These are phyloP conservation scores for Crocodylus rhombifer DNA, from an alignment of 2,797 vertebrate species.

Conservation along the genomic window DNA sequence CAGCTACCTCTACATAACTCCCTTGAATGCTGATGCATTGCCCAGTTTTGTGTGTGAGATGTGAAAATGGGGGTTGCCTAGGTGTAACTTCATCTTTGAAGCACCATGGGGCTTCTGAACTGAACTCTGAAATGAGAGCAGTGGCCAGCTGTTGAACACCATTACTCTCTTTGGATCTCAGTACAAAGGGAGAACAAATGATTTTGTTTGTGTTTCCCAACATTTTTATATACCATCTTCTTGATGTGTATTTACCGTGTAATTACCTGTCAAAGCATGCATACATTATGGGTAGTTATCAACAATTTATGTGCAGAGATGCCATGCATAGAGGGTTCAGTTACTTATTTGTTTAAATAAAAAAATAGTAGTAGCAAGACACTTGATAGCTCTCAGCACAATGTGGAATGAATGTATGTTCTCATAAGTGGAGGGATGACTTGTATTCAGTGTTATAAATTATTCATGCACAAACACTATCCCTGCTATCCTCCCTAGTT, in stretches of 20 bases:
- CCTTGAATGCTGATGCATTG: not conserved
- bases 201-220: not conserved
- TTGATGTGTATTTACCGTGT: not conserved
- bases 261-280: conserved; percentile 1
- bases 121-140: conserved; percentile 11
- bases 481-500: not conserved
- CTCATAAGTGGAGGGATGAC: not conserved
- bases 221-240: not conserved
- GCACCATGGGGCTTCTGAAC: not conserved
- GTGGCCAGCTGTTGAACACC: not conserved
- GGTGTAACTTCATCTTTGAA: not conserved
- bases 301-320: not conserved
- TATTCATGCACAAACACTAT: not conserved
- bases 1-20: not conserved
- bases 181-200: conserved; percentile 8
- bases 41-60: not conserved
- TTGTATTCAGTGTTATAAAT: not conserved
- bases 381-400: not conserved
- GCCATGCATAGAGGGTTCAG: not conserved
- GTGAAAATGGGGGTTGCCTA: not conserved
- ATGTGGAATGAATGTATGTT: not conserved
- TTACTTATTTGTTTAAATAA: not conserved
- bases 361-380: not conserved
- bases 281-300: not conserved
- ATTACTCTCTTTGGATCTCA: conserved; percentile 1